Base-by-base conservation (phyloP, 2,888 invertebrate genomes). In the Amblyteles armatorius region DNA sequence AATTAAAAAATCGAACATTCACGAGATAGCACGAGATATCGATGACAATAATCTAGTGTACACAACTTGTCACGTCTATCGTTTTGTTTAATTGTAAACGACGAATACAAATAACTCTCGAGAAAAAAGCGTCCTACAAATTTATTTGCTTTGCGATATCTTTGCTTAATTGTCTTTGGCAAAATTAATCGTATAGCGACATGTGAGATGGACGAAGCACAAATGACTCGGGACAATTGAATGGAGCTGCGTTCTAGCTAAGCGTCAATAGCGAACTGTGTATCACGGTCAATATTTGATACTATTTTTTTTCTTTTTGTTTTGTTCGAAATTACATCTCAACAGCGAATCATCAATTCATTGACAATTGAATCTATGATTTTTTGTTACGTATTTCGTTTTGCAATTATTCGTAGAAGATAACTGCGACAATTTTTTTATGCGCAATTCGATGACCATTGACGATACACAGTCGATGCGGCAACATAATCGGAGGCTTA, bases 11-110 rank as follows among this genome's bases (percentile, higher is more conserved):
- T 87, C 65, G 55, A 82, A 88, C 86, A 88, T 86, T 85, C 83
- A 87, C 86, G 79, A 60, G 26, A 69, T 78, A 88, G 50, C 78
- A 87, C 77, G 88, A 87, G 83, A 79, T 74, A 65, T 86, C 86
- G 85, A 88, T 88, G 81, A 88, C 86, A 81, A 89, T 88, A 85
- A 89, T 80, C 33, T 88, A 88, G 87, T 87, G 82, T 88, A 88
- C 86, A 87, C 83, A 76, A 78, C 79, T 80, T 87, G 84, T 87
- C 71, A 86, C 60, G 85, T 71, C 55, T 83, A 85, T 60, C 86
- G 29, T 83, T 81, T 65, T 60, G 63, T 48, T 73, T 76, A 68
- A 71, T 73, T 80, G 44, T 13, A 65, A 71, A 83, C 52, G 63
- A 84, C 77, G 68, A 68, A 77, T 80, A 76, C 33, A 82, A 79